Base-by-base conservation (phyloP, 2,888 invertebrate species). In the Volucella bombylans region DNA sequence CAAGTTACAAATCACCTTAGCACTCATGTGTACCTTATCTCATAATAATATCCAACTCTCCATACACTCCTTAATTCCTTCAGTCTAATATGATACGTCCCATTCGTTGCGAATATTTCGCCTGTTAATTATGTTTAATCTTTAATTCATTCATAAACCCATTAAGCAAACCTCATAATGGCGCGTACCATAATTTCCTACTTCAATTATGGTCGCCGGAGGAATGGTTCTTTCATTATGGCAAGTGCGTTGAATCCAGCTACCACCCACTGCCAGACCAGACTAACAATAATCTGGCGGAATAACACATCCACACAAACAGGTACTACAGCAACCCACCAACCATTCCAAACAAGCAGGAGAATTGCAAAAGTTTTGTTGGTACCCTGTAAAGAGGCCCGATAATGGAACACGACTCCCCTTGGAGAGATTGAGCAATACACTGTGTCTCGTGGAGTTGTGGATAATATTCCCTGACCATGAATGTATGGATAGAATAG, bases 121-220 rank as follows among this genome's bases (percentile, higher is more conserved):
- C 31, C 31, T 61, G 72, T 79, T 79, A 79, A 79, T 79, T 79
- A 79, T 59, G 79, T 79, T 79, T 72, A 79, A 79, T 79, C 72
- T 79, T 79, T 79, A 72, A 79, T 79, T 79, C 72, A 79, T 79
- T 72, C 79, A 79, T 79, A 79, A 79, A 79, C 79, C 79, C 79
- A 79, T 79, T 79, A 79, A 79, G 72, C 65, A 79, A 79, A 59
- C 65, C 72, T 54, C 79, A 79, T 72, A 79, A 79, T 65, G 65
- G 65, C 59, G 65, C 23, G 49, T 59, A 45, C 59, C 72, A 72
- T 72, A 72, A 59, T 52, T 65, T 18, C 39, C 57, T 43, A 59
- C 79, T 59, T 59, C 79, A 79, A 72, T 79, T 72, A 78, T 57
- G 55, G 11, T n/a, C 38, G 57, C 10, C 31, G 52, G 14, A 45